Percentiles rank a stretch among this genome's conserved stretches.
Evolutionary conservation across 2,888 invertebrate species (phyloP).

Genomic region (Germaria angustata): DNA sequence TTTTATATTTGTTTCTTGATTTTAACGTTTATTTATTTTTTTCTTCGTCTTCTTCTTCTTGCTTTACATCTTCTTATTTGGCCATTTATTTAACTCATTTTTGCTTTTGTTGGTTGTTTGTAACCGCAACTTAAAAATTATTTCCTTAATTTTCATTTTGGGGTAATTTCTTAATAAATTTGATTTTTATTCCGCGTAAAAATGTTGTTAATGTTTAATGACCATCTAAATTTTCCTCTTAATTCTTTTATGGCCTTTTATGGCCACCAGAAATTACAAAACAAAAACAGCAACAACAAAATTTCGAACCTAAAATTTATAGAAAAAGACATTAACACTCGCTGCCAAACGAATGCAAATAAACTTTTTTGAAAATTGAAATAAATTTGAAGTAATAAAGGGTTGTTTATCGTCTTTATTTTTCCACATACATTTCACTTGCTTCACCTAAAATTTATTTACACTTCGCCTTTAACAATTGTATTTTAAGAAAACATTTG

Average conservation of each 20-base stretch:
- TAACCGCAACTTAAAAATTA: conserved; percentile 60
- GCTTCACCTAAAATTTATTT: neutral
- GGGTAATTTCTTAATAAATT: conserved; percentile 62
- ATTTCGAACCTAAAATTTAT: conserved; percentile 46
- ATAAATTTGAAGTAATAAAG: conserved; percentile 3
- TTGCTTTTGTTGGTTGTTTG: conserved; percentile 3
- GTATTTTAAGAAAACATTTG: neutral
- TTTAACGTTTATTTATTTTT: conserved; percentile 8
- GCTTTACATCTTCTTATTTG: conserved; percentile 31
- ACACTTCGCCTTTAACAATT: neutral
- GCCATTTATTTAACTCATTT: conserved; percentile 39
- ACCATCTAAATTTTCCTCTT: conserved; percentile 65
- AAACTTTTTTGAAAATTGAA: neutral
- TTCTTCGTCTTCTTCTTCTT: neutral
- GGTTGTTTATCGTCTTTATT: neutral
- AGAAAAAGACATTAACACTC: conserved; percentile 18
- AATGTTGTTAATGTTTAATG: conserved; percentile 65
- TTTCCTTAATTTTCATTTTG: conserved; percentile 44
- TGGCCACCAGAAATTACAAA: conserved; percentile 56
- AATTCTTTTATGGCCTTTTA: conserved; percentile 63
- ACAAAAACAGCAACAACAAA: conserved; percentile 24
- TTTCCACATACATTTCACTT: neutral
- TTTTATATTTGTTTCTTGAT: conserved; percentile 62
- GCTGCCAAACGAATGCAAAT: neutral
- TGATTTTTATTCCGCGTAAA: conserved; percentile 62